phyloP scores from a whole-genome alignment of 2,888 invertebrate genomes.

The Abrostola tripartita region DNA sequence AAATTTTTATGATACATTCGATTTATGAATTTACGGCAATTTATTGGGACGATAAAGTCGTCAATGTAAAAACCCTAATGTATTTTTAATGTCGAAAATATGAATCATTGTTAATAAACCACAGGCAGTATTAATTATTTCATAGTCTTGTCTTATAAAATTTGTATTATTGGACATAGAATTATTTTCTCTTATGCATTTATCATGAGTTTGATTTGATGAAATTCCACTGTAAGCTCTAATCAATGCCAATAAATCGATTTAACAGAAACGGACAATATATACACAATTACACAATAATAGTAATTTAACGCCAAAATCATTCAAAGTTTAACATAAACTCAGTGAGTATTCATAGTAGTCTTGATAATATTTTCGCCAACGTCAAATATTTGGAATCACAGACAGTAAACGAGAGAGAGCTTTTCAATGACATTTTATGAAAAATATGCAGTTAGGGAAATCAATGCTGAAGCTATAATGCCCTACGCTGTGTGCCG shows the following conservation, averaged over 20 bases:
- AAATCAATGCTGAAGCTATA: conserved; percentile 42
- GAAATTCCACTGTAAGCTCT: background rate
- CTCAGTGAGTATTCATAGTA: conserved; percentile 55
- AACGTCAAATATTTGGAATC: conserved; percentile 29
- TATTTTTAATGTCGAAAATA: conserved; percentile 8
- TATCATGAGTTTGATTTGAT: background rate
- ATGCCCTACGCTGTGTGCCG: conserved; percentile 39
- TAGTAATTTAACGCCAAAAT: conserved; percentile 22
- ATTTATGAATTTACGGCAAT: background rate
- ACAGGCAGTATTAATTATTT: conserved; percentile 6
- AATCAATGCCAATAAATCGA: conserved; percentile 8
- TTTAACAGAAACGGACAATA: conserved; percentile 6
- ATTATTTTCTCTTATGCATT: too few relatives aligned
- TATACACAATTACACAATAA: conserved; percentile 3
- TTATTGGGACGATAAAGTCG: conserved; percentile 6
- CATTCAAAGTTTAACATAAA: conserved; percentile 35
- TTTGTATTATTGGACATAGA: background rate
- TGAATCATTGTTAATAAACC: conserved; percentile 16
- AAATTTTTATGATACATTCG: too few relatives aligned
- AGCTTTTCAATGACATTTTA: conserved; percentile 44
- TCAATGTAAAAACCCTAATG: conserved; percentile 20
- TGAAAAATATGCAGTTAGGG: conserved; percentile 26
- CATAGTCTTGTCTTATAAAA: background rate
- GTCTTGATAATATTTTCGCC: conserved; percentile 41
- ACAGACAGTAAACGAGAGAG: conserved; percentile 40